phyloP scores from a whole-genome alignment of 53 echinoderm and acorn worm species.

The Crossaster papposus region DNA sequence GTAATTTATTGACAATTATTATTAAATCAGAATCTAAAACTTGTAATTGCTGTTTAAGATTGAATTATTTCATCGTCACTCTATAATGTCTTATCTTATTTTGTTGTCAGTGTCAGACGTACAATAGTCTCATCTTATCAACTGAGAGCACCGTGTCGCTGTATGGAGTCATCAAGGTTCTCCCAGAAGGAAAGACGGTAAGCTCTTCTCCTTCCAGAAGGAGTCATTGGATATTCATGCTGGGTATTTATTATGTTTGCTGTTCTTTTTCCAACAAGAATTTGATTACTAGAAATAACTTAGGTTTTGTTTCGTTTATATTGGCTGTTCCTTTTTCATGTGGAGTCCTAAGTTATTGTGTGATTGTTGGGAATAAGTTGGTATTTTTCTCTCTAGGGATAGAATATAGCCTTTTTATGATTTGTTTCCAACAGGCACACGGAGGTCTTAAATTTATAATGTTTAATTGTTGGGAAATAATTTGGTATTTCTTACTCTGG shows the following conservation, averaged over 20 bases:
- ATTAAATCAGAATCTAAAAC: too few species aligned
- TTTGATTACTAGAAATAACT: too few species aligned
- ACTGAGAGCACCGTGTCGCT: conserved; percentile 92
- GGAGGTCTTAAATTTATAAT: neutral
- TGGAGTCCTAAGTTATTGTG: neutral
- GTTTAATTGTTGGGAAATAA: neutral
- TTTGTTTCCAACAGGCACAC: neutral
- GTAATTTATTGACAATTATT: too few species aligned
- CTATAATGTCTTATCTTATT: neutral
- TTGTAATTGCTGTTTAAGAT: too few species aligned
- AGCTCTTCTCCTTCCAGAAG: neutral
- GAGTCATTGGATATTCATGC: neutral
- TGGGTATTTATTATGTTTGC: neutral
- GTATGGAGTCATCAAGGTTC: conserved; percentile 83
- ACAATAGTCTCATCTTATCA: conserved; percentile 81
- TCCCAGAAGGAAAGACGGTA: conserved; percentile 95
- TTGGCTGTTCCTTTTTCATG: neutral
- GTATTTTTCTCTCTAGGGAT: neutral
- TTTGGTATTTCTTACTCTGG: neutral
- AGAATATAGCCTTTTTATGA: neutral
- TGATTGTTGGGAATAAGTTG: neutral
- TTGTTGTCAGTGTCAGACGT: conserved; percentile 87
- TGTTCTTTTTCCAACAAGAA: too few species aligned
- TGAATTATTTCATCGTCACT: neutral
- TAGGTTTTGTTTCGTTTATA: neutral